A percentile compares a stretch with the other conserved stretches of the same genome.
These are phyloP conservation scores for Stratiolaelaps scimitus DNA, from an alignment of 1,140 invertebrate genomes.

Conservation along the genomic window DNA sequence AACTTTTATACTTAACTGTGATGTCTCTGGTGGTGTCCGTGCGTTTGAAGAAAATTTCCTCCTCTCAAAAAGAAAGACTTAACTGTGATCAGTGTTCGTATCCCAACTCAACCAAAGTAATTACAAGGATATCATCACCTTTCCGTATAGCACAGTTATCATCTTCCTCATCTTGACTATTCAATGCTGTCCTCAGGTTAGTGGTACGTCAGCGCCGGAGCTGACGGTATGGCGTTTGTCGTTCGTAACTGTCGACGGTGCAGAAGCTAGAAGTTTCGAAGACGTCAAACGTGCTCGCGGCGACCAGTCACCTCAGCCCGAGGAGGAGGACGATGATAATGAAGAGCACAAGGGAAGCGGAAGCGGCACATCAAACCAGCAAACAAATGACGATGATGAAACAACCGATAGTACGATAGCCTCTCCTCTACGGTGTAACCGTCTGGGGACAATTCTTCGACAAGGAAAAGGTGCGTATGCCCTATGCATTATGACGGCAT, in stretches of 20 bases:
- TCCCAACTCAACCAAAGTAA: too few species aligned
- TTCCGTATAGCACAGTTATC: too few species aligned
- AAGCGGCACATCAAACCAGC: slow-evolving; percentile 38
- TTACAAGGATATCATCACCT: too few species aligned
- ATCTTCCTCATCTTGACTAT: too few species aligned
- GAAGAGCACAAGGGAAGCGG: slow-evolving; percentile 42
- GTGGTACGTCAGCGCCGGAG: slow-evolving; percentile 68
- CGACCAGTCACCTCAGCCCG: neutral
- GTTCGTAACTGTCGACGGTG: slow-evolving; percentile 37
- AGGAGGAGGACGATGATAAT: neutral
- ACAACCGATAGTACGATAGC: slow-evolving; percentile 36
- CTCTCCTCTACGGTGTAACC: slow-evolving; percentile 56
- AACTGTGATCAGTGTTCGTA: too few species aligned
- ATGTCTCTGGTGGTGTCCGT: too few species aligned
- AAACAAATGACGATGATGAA: slow-evolving; percentile 50
- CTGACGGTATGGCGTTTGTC: slow-evolving; percentile 62
- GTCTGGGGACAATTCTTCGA: slow-evolving; percentile 61
- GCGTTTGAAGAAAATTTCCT: too few species aligned
- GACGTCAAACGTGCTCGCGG: slow-evolving; percentile 20
- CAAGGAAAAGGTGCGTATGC: slow-evolving; percentile 51
- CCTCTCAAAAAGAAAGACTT: too few species aligned
- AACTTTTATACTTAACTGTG: too few species aligned
- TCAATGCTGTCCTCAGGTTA: slow-evolving; percentile 44
- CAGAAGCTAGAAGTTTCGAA: slow-evolving; percentile 42
- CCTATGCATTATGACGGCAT: too few species aligned